Conservation (phyloP, 1,140 invertebrate species). For the Patella vulgata region DNA sequence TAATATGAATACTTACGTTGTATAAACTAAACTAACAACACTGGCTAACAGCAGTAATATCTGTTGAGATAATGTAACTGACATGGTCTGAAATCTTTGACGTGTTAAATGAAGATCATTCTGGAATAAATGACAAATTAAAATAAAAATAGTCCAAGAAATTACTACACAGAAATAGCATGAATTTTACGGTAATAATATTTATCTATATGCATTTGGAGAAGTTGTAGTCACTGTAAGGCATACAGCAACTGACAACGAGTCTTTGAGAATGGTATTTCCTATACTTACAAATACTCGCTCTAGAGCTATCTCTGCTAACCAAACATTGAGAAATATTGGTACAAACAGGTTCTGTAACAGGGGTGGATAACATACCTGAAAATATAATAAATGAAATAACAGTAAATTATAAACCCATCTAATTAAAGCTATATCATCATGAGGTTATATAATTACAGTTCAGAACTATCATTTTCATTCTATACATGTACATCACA, state of each 20-base stretch:
- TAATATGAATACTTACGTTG: slow-evolving; percentile 85
- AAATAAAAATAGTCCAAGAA: slow-evolving; percentile 21
- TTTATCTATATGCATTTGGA: slow-evolving; percentile 20
- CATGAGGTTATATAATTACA: too few species aligned
- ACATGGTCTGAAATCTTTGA: slow-evolving; percentile 91
- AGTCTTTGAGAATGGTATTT: background rate
- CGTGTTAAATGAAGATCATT: slow-evolving; percentile 96
- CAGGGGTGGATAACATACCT: slow-evolving; percentile 85
- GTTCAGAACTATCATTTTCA: too few species aligned
- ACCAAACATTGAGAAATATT: slow-evolving; percentile 96
- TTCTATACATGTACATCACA: too few species aligned
- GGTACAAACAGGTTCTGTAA: slow-evolving; percentile 93
- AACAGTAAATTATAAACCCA: too few species aligned
- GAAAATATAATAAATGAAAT: too few species aligned
- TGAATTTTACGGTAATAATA: slow-evolving; percentile 1
- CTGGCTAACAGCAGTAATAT: slow-evolving; percentile 94
- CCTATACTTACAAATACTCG: slow-evolving; percentile 97
- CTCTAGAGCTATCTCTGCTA: slow-evolving; percentile 93
- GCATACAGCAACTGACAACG: slow-evolving; percentile 2
- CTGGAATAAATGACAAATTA: slow-evolving; percentile 76
- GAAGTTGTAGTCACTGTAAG: slow-evolving; percentile 13
- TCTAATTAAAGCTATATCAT: too few species aligned
- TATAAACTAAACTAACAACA: slow-evolving; percentile 94
- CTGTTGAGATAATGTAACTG: slow-evolving; percentile 87
- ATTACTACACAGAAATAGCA: too few species aligned